A percentile compares a stretch with the other conserved stretches of the same genome.
These are phyloP conservation scores for Argopecten irradians DNA, from an alignment of 1,140 invertebrate genomes.

Conservation along the genomic window DNA sequence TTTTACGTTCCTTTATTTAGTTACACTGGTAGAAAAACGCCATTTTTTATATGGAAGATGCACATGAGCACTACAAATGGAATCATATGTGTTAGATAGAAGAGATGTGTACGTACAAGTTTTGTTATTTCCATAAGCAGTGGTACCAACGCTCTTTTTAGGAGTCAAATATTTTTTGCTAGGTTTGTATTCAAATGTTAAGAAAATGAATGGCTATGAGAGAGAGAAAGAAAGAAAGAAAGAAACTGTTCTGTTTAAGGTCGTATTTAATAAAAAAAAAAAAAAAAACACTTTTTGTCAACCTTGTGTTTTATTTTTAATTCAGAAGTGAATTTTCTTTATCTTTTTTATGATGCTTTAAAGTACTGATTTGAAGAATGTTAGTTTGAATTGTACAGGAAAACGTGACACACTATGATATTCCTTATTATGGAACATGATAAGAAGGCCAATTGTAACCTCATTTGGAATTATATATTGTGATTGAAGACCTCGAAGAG, in stretches of 20 bases:
- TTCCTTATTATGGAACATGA: too few relatives aligned
- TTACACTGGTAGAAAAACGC: background rate
- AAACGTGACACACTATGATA: too few relatives aligned
- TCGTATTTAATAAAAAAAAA: background rate
- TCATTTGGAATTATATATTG: too few relatives aligned
- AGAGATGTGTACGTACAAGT: background rate
- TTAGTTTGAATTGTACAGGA: too few relatives aligned
- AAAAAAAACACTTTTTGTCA: background rate
- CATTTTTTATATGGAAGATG: background rate
- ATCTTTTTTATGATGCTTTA: too few relatives aligned
- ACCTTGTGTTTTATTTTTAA: too few relatives aligned
- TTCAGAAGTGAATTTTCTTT: too few relatives aligned
- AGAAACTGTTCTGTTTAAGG: background rate
- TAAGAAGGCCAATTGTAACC: too few relatives aligned
- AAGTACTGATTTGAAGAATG: too few relatives aligned
- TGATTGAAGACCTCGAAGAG: too few relatives aligned
- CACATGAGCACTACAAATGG: background rate
- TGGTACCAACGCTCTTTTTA: background rate
- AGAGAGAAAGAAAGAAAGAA: background rate
- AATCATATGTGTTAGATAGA: background rate
- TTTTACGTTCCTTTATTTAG: background rate
- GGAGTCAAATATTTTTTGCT: background rate
- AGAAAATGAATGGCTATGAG: background rate
- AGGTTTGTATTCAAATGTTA: background rate
- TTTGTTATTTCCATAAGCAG: background rate